Percentiles rank a stretch among this genome's conserved stretches.
phyloP scores from a whole-genome alignment of 1,140 invertebrate species.

The Ooceraea biroi region DNA sequence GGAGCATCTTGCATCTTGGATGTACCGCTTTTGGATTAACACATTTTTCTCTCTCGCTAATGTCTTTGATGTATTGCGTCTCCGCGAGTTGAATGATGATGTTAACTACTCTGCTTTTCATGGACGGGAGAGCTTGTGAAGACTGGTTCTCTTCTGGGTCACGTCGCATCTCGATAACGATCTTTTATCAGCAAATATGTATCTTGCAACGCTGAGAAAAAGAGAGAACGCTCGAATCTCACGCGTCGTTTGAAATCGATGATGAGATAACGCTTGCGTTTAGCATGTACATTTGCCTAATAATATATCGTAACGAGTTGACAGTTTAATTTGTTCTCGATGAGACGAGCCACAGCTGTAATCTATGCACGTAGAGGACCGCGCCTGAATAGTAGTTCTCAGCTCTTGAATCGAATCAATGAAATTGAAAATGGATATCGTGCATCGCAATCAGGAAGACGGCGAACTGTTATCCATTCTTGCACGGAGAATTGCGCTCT shows the following conservation, averaged over 20 bases:
- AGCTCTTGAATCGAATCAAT: conserved; percentile 33
- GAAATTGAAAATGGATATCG: conserved; percentile 71
- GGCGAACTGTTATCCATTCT: conserved; percentile 33
- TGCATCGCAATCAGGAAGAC: conserved; percentile 67
- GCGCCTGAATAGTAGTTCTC: conserved; percentile 32
- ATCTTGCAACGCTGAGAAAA: no score
- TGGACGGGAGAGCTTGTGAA: background rate
- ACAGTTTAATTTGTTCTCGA: conserved; percentile 45
- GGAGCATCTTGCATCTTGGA: conserved; percentile 13
- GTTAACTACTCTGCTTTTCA: background rate
- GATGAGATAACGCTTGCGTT: conserved; percentile 22
- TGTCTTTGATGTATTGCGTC: background rate
- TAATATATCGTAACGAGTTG: conserved; percentile 40
- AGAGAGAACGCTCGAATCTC: no score
- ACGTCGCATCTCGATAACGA: no score
- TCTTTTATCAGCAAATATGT: no score
- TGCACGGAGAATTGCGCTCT: conserved; percentile 25
- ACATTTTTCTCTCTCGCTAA: background rate
- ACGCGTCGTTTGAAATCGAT: background rate
- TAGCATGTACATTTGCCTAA: background rate
- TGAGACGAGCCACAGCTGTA: background rate
- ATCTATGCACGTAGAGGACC: background rate
- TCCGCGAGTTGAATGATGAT: conserved; percentile 9
- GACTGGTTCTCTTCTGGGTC: no score
- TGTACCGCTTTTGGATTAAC: background rate